Conservation (phyloP, 2,113 vertebrate genomes). For the Lepisosteus oculatus region DNA sequence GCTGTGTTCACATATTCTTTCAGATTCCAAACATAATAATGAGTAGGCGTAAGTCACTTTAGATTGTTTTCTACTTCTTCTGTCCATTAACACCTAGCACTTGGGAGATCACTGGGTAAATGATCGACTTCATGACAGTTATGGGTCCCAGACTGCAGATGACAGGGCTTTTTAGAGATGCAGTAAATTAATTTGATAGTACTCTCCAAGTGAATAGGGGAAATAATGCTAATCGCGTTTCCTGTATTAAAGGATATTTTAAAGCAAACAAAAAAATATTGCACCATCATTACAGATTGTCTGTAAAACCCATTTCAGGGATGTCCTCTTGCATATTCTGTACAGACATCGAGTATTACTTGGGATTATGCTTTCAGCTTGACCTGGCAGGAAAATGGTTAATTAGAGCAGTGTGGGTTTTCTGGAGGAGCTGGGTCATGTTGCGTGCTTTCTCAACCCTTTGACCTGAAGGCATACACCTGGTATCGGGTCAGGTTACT, state of each 20-base stretch:
- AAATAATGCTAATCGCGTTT: constrained; percentile 65
- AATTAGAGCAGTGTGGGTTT: constrained; percentile 61
- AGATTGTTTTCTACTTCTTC: constrained; percentile 58
- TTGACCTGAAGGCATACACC: constrained; percentile 94
- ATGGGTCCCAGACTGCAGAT: constrained; percentile 69
- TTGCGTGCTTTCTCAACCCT: constrained; percentile 68
- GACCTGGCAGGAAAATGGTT: constrained; percentile 53
- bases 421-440: constrained; percentile 63
- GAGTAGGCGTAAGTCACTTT: constrained; percentile 65
- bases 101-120: constrained; percentile 69
- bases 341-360: too few species aligned
- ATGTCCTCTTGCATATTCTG: too few species aligned
- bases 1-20: constrained; percentile 36
- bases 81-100: constrained; percentile 70
- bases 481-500: constrained; percentile 92
- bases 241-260: constrained; percentile 51
- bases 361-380: too few species aligned
- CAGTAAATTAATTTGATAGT: constrained; percentile 75
- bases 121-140: constrained; percentile 74
- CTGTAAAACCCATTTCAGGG: too few species aligned
- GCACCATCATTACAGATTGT: too few species aligned
- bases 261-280: too few species aligned
- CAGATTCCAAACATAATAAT: constrained; percentile 51
- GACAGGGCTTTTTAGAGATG: constrained; percentile 65
- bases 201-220: constrained; percentile 62